These are phyloP conservation scores for Meloidogyne floridensis DNA, from an alignment of 1,140 invertebrate species.

Conservation along the genomic window DNA sequence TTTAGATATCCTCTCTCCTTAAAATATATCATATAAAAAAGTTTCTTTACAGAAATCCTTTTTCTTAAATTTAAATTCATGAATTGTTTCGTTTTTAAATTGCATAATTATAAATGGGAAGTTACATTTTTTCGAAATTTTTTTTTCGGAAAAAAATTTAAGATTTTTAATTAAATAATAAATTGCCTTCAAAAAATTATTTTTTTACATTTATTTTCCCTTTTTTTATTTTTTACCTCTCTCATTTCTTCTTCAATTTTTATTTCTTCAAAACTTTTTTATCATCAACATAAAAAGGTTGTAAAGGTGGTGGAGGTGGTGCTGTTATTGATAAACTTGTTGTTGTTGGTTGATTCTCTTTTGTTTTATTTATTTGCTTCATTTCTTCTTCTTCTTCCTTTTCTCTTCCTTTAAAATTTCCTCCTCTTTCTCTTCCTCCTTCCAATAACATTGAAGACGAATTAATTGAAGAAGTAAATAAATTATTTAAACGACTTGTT, in stretches of 20 bases:
- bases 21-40: too few relatives aligned
- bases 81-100: too few relatives aligned
- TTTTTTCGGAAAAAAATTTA: too few relatives aligned
- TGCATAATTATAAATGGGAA: too few relatives aligned
- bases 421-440: constrained; percentile 5
- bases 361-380: background rate
- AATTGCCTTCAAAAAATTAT: too few relatives aligned
- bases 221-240: background rate
- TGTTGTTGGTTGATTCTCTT: background rate
- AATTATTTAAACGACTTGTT: constrained; percentile 17
- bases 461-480: constrained; percentile 1
- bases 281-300: constrained; percentile 6
- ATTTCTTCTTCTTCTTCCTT: background rate
- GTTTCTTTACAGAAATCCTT: too few relatives aligned
- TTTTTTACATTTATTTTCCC: too few relatives aligned
- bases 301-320: constrained; percentile 4
- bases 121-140: too few relatives aligned
- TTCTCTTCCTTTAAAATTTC: background rate
- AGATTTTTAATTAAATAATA: too few relatives aligned
- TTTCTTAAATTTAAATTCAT: too few relatives aligned
- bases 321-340: constrained; percentile 3
- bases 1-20: too few relatives aligned
- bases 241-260: background rate
- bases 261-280: background rate
- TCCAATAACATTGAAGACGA: background rate